Base-by-base conservation (phyloP, 2,888 invertebrate species). In the Xestia c-nigrum region DNA sequence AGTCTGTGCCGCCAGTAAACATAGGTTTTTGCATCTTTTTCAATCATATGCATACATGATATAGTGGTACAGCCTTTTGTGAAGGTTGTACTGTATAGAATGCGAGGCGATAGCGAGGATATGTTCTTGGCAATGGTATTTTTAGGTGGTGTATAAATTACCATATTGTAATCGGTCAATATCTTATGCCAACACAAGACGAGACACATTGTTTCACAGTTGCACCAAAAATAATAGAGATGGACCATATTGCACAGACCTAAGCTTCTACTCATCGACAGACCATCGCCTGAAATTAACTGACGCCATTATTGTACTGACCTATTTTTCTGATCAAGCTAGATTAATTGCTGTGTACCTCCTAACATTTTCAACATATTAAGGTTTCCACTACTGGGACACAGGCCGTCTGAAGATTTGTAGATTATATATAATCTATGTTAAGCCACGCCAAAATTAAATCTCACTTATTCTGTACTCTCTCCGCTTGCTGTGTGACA, bases 21-120 rank as follows among this genome's bases (percentile, higher is more conserved):
- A 86, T 59, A 65, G 43, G 72, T 86, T 84, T 86, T 77, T 86
- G 77, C 85, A 84, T 85, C 87, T 85, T 80, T 84, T 80, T 67
- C 72, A 80, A 84, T 78, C 61, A 59, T 71, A 81, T 74, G 68
- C 73, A 76, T 77, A 71, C 65, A 72, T 77, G 68, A 85, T 85
- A 52, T 24, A 83, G 57, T 52, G 59, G 59, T 83, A 55, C 73
- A 55, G 66, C n/a, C 24, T 72, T 59, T 43, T 63, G 31, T 72
- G 38, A 64, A n/a, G 61, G 16, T 7, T 3, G 4, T 14, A 59
- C 19, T 52, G 50, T 5, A 68, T 14, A 9, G 12, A 59, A n/a
- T 0, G 70, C 63, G 6, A 19, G 3, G 21, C 55, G 31, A 0
- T 52, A 14, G 16, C 43, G n/a, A 24, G 1, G 9, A 43, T n/a